phyloP scores from a whole-genome alignment of 2,888 invertebrate genomes.

The Crepidodera aurea region DNA sequence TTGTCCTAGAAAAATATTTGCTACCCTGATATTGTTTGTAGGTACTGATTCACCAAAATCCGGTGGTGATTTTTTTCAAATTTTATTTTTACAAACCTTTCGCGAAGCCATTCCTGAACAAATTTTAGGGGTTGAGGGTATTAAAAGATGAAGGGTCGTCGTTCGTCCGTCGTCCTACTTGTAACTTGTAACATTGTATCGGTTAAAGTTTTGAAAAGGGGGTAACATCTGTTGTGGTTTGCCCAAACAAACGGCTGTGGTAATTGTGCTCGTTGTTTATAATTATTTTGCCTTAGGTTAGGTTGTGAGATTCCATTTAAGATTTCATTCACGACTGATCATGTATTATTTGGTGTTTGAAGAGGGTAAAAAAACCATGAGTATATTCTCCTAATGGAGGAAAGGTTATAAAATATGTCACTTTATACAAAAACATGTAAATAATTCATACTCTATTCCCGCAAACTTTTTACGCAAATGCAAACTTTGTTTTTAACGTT shows the following conservation, averaged over 20 bases:
- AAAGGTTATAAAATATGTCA: no score
- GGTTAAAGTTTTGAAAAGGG: slow-evolving; percentile 39
- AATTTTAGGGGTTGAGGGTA: background rate
- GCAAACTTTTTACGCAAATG: no score
- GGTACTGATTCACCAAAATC: no score
- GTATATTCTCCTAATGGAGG: background rate
- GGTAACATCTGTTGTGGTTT: slow-evolving; percentile 53
- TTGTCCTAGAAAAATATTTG: no score
- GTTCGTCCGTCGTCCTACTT: slow-evolving; percentile 26
- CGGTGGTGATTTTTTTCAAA: no score
- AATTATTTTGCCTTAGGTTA: slow-evolving; percentile 39
- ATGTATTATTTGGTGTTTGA: slow-evolving; percentile 12
- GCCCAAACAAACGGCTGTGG: slow-evolving; percentile 46
- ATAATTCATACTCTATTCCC: no score
- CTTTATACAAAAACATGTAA: no score
- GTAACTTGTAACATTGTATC: slow-evolving; percentile 46
- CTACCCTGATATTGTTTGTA: no score
- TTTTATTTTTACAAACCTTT: background rate
- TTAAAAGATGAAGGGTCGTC: slow-evolving; percentile 29
- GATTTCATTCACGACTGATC: slow-evolving; percentile 21
- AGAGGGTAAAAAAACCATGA: slow-evolving; percentile 4
- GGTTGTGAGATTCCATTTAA: slow-evolving; percentile 21
- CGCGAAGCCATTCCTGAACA: background rate
- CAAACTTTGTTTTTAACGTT: no score
- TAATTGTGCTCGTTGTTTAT: slow-evolving; percentile 40